Evolutionary conservation across 2,113 vertebrate species (phyloP).

Genomic region (Phocoena phocoena): DNA sequence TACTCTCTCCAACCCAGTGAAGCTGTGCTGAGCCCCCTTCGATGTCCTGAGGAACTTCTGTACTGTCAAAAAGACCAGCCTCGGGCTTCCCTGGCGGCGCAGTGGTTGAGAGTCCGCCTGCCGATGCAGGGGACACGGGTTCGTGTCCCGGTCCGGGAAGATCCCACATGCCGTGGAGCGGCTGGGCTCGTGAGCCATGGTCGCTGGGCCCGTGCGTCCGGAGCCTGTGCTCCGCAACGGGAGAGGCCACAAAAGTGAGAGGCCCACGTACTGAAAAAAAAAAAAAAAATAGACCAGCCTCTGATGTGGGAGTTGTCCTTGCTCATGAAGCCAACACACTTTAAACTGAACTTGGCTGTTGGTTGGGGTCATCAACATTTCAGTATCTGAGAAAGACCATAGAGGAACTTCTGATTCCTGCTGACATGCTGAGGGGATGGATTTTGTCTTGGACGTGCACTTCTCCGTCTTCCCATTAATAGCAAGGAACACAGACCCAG

Average conservation of each 20-base stretch:
- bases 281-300: neutral
- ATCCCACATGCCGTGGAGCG: too few species aligned
- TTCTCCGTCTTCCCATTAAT: neutral
- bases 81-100: neutral
- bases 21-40: neutral
- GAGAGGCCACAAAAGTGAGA: too few species aligned
- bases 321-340: neutral
- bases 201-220: too few species aligned
- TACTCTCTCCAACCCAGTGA: neutral
- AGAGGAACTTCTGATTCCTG: constrained; percentile 54
- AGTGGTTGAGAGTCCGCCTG: too few species aligned
- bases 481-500: neutral
- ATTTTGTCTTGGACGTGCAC: neutral
- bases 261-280: too few species aligned
- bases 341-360: neutral
- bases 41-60: neutral
- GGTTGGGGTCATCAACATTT: neutral
- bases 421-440: neutral
- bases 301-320: neutral
- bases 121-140: too few species aligned
- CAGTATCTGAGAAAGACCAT: neutral
- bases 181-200: too few species aligned
- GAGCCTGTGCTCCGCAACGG: too few species aligned
- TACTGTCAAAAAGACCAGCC: neutral
- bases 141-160: too few species aligned